A percentile compares a stretch with the other conserved stretches of the same genome.
These are phyloP conservation scores for Agrotis puta DNA, from an alignment of 2,888 invertebrate genomes.

Conservation along the genomic window DNA sequence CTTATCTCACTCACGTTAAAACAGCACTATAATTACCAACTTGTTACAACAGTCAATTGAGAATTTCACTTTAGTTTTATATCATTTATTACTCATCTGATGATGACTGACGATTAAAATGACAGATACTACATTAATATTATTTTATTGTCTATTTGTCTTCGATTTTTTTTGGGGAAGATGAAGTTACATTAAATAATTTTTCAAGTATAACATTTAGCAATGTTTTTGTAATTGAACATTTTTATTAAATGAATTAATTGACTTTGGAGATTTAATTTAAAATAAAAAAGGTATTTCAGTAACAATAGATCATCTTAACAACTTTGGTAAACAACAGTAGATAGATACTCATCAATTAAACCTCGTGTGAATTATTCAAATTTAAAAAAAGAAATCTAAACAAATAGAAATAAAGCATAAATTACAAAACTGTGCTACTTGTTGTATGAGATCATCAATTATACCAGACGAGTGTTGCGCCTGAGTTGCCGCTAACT, in stretches of 20 bases:
- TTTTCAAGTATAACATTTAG: too few relatives aligned
- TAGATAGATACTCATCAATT: not conserved
- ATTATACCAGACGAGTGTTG: conserved; percentile 74
- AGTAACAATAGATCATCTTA: not conserved
- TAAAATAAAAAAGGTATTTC: not conserved
- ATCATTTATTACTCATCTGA: not conserved
- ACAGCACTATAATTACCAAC: conserved; percentile 36
- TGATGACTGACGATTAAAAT: too few relatives aligned
- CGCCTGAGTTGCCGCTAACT: conserved; percentile 64
- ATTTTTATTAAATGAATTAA: too few relatives aligned
- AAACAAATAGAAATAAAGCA: conserved; percentile 34
- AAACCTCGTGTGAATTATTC: conserved; percentile 18
- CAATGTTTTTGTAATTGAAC: too few relatives aligned
- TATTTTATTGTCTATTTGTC: too few relatives aligned
- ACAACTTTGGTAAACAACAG: not conserved
- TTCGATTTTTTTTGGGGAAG: not conserved
- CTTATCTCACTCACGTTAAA: conserved; percentile 24
- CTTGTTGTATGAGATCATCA: conserved; percentile 79
- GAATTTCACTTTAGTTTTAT: conserved; percentile 19
- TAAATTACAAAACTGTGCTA: conserved; percentile 71
- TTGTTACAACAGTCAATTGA: conserved; percentile 33
- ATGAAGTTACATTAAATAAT: too few relatives aligned
- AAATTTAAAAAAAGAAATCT: conserved; percentile 12
- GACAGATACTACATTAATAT: too few relatives aligned
- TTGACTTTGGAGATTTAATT: not conserved